Evolutionary conservation across 2,797 vertebrate genomes (phyloP).

Genomic region (Glyptemys insculpta): DNA sequence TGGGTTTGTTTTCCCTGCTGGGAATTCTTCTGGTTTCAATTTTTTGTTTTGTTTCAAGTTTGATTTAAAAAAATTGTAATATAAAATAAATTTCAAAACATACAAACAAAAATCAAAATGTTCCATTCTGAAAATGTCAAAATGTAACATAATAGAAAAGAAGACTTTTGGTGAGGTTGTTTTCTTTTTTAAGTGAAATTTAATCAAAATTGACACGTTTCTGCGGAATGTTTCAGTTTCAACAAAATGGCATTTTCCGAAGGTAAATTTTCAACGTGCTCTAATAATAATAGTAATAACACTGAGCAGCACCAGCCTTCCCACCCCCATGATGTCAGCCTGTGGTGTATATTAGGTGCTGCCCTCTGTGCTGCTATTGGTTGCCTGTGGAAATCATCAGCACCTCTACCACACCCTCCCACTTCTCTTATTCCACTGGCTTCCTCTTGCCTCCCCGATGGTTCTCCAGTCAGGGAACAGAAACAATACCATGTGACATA

Average conservation of each 20-base stretch:
- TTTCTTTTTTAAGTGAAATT: background rate
- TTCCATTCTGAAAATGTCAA: background rate
- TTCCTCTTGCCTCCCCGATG: background rate
- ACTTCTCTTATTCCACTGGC: background rate
- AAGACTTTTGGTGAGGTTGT: no score
- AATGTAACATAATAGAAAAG: background rate
- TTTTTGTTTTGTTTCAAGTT: background rate
- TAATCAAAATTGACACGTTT: background rate
- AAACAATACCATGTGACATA: background rate
- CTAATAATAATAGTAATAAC: background rate
- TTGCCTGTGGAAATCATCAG: background rate
- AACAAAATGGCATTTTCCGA: background rate
- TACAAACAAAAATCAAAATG: background rate
- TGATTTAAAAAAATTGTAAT: background rate
- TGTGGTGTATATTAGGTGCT: background rate
- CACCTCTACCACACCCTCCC: background rate
- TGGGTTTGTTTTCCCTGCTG: accelerated
- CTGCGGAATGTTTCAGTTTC: background rate
- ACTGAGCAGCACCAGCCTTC: background rate
- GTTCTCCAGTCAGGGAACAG: background rate
- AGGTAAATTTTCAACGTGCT: background rate
- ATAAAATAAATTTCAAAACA: background rate
- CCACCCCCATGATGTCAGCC: background rate
- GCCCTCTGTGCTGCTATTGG: background rate
- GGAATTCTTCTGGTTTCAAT: background rate